phyloP scores from a whole-genome alignment of 2,797 vertebrate genomes.

The Eutrigla gurnardus region DNA sequence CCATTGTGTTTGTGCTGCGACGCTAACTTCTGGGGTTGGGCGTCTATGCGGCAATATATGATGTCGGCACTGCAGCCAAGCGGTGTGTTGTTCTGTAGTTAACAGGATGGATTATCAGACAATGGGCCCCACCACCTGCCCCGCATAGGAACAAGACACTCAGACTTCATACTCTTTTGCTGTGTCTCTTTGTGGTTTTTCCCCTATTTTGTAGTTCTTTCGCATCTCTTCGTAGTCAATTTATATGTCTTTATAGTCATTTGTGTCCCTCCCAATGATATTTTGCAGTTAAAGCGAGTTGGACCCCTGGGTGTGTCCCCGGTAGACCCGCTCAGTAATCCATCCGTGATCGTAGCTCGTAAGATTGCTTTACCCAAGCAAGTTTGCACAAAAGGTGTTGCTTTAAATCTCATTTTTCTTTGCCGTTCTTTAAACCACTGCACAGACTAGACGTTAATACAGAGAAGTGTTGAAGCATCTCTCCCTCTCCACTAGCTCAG shows the following conservation, averaged over 20 bases:
- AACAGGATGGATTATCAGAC: background rate
- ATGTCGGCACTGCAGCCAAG: no score
- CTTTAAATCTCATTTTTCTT: background rate
- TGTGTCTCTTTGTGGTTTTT: background rate
- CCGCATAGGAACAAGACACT: background rate
- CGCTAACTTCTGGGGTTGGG: no score
- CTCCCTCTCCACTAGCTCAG: constrained; percentile 30
- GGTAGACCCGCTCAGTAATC: background rate
- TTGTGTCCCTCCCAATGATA: background rate
- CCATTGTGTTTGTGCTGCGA: no score
- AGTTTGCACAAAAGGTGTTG: background rate
- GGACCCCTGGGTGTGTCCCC: no score
- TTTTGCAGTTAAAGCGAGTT: background rate
- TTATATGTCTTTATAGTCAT: no score
- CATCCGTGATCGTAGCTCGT: background rate
- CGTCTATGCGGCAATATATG: no score
- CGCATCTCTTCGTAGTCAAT: background rate
- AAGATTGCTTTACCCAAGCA: background rate
- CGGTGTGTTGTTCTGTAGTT: background rate
- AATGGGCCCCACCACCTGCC: background rate
- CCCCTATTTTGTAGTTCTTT: no score
- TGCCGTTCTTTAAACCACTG: background rate
- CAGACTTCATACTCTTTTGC: background rate
- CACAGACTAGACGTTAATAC: background rate
- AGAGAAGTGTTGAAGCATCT: constrained; percentile 12